A percentile compares a stretch with the other conserved stretches of the same genome.
These are phyloP conservation scores for Ecliptopera silaceata DNA, from an alignment of 2,888 invertebrate species.

Conservation along the genomic window DNA sequence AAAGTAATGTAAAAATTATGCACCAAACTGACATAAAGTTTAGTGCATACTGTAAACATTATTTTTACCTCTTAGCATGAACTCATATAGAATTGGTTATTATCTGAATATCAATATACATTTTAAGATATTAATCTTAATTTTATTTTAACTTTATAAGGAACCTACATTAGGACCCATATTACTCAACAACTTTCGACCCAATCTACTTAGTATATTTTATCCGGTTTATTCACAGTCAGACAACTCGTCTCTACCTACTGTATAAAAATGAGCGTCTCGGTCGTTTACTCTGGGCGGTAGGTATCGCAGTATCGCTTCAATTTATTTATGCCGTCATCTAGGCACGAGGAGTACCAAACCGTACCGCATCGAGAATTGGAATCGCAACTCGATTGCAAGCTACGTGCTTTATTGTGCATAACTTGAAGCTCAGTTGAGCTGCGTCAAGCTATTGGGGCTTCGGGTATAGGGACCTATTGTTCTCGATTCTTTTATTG, in stretches of 20 bases:
- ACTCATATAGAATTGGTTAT: no score
- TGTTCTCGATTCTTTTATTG: constrained; percentile 9
- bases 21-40: no score
- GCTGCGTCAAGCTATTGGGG: constrained; percentile 8
- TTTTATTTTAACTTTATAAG: no score
- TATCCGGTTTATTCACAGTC: neutral
- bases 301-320: constrained; percentile 23
- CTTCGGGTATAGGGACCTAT: neutral
- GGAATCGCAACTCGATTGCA: constrained; percentile 29
- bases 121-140: no score
- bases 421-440: constrained; percentile 21
- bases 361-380: constrained; percentile 42
- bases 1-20: no score
- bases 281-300: constrained; percentile 6
- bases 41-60: no score
- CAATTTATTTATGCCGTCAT: constrained; percentile 53
- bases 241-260: neutral
- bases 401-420: constrained; percentile 31
- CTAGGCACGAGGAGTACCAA: constrained; percentile 16
- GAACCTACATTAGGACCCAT: no score
- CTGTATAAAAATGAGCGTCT: constrained; percentile 7
- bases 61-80: no score
- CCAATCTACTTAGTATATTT: no score
- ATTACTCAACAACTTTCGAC: no score
- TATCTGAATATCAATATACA: no score